phyloP scores from a whole-genome alignment of 1,140 invertebrate species.

The Trigoniulus corallinus region DNA sequence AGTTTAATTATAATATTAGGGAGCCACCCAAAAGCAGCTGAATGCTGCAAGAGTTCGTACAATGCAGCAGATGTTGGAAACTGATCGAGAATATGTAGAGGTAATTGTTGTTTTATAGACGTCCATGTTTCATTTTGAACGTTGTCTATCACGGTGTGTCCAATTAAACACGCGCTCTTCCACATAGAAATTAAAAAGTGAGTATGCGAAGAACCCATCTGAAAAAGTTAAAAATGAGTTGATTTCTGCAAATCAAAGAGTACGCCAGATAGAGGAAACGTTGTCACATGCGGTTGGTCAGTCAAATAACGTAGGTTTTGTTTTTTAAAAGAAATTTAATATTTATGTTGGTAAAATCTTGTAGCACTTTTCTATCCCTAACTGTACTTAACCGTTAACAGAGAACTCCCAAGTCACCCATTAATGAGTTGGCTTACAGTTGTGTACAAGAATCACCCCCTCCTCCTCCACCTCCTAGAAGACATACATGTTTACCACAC shows the following conservation, averaged over 20 bases:
- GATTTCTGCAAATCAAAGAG: constrained; percentile 38
- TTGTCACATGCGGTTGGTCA: neutral
- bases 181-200: constrained; percentile 16
- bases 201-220: constrained; percentile 21
- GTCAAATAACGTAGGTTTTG: neutral
- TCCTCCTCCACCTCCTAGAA: constrained; percentile 14
- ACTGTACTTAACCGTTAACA: too few species aligned
- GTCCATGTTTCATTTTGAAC: neutral
- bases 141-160: neutral
- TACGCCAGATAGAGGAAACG: constrained; percentile 39
- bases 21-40: constrained; percentile 39
- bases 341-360: neutral
- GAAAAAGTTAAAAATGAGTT: constrained; percentile 30
- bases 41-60: constrained; percentile 55
- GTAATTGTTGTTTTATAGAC: constrained; percentile 29
- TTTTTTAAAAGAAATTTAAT: neutral
- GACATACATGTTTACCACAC: neutral
- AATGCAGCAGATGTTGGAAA: constrained; percentile 58
- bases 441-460: too few species aligned
- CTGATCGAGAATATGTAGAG: constrained; percentile 57
- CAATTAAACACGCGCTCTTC: neutral
- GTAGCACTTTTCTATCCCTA: too few species aligned
- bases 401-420: too few species aligned
- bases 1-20: neutral
- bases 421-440: too few species aligned